Evolutionary conservation across 2,113 vertebrate species (phyloP).

Genomic region (Oryzias curvinotus): DNA sequence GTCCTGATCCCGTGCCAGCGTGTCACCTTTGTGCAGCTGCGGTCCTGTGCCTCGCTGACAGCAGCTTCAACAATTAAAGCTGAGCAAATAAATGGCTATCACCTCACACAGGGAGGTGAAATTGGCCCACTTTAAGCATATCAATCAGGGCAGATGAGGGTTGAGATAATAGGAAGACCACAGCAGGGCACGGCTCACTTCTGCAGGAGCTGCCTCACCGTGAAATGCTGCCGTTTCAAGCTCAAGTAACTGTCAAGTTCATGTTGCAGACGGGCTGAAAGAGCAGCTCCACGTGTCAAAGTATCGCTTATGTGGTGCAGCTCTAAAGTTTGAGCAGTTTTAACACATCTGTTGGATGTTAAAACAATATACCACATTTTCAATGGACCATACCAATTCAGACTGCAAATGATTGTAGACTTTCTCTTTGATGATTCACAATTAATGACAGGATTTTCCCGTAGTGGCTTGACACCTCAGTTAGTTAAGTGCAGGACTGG

Average conservation of each 20-base stretch:
- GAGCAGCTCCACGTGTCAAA: too few species aligned
- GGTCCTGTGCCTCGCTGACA: constrained; percentile 46
- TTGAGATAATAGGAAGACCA: constrained; percentile 52
- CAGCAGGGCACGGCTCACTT: constrained; percentile 8
- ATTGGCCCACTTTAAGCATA: constrained; percentile 62
- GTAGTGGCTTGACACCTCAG: too few species aligned
- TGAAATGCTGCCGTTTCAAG: background rate
- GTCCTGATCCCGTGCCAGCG: constrained; percentile 37
- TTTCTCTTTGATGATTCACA: too few species aligned
- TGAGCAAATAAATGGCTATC: constrained; percentile 72
- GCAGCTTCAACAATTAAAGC: constrained; percentile 70
- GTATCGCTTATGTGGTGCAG: too few species aligned
- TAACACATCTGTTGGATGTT: background rate
- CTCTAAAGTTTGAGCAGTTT: background rate
- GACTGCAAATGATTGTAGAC: too few species aligned
- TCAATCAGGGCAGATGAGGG: constrained; percentile 66
- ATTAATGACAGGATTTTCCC: too few species aligned
- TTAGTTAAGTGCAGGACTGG: too few species aligned
- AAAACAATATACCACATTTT: too few species aligned
- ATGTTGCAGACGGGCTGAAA: background rate
- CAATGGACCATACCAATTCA: too few species aligned
- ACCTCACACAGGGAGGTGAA: constrained; percentile 39
- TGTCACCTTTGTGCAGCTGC: constrained; percentile 59
- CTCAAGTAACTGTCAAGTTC: background rate
- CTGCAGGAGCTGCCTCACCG: constrained; percentile 9